A percentile compares a stretch with the other conserved stretches of the same genome.
Conservation (phyloP, 2,797 vertebrate genomes). For the Pelobates cultripes region DNA sequence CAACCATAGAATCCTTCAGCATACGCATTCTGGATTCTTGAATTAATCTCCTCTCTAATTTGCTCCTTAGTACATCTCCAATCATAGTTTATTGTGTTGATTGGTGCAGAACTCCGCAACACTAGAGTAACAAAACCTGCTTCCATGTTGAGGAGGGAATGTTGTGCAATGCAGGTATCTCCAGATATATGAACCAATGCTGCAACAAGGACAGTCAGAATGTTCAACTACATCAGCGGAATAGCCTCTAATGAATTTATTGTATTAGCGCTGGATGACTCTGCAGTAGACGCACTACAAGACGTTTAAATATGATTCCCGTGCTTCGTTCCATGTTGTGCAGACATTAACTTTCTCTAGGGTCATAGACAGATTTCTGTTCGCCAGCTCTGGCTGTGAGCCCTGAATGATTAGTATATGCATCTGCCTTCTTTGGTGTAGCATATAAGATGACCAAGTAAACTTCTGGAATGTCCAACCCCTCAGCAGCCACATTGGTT, state of each 20-base stretch:
- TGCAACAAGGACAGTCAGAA: conserved; percentile 85
- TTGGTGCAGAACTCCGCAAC: conserved; percentile 84
- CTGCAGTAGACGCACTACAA: conserved; percentile 90
- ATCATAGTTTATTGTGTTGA: conserved; percentile 84
- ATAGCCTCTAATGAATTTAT: conserved; percentile 81
- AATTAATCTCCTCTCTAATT: conserved; percentile 84
- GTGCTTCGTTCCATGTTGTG: conserved; percentile 90
- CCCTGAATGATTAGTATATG: conserved; percentile 95
- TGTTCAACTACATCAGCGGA: conserved; percentile 81
- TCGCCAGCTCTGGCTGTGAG: conserved; percentile 88
- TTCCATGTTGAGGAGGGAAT: conserved; percentile 90
- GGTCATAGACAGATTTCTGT: conserved; percentile 91
- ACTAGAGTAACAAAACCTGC: conserved; percentile 84
- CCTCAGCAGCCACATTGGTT: conserved; percentile 94
- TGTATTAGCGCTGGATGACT: conserved; percentile 92
- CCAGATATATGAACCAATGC: conserved; percentile 95
- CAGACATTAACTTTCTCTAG: conserved; percentile 85
- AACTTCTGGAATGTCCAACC: conserved; percentile 95
- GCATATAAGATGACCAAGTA: conserved; percentile 92
- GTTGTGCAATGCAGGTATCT: conserved; percentile 85
- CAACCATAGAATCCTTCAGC: conserved; percentile 88
- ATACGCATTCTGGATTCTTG: conserved; percentile 80
- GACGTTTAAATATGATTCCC: conserved; percentile 88
- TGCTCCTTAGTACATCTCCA: conserved; percentile 92
- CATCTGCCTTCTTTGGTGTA: conserved; percentile 95